Base-by-base conservation (phyloP, 1,140 invertebrate species). In the Microplitis mediator region DNA sequence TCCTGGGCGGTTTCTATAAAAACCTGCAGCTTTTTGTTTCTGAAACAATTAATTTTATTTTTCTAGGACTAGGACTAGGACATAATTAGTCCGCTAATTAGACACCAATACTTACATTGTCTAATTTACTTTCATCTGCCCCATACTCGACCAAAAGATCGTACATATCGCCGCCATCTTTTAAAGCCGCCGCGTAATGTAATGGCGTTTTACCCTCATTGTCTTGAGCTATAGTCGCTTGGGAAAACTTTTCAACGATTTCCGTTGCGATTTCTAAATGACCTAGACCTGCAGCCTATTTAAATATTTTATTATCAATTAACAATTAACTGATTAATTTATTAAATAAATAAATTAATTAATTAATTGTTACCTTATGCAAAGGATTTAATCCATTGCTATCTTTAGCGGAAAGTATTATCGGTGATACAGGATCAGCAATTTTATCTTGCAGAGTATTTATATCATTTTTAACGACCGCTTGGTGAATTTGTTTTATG, bases 161-260 rank as follows among this genome's bases (percentile, higher is more conserved):
- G 77, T 93, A 96, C 69, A 91, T 91, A 69, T 89, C 84, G 71
- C 91, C 90, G 51, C 92, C 90, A 77, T 94, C 93, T 79, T 92
- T 92, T 51, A 91, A 85, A 9, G 91, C 89, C 3, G 95, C 94
- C 0, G 96, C 93, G 78, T 96, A 98, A 87, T 99, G 97, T 39
- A 99, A 84, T 0, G 98, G 92, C 3, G 95, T 97, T 75, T 95
- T 91, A 14, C 96, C 96, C 69, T 96, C 93, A 73, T 92, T 91
- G 81, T 97, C 95, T 36, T 88, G 86, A 4, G 91, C 89, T 39
- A 90, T 89, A 2, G 93, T 86, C 9, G 91, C 90, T 78, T 91
- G 86, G n/a, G 93, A 92, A 77, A 91, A 92, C 74, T 90, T 90
- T 39, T 90, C 88, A 0, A 95, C 82, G 31, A 97, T 91, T 82